phyloP scores from a whole-genome alignment of 2,113 vertebrate genomes.

The Ptychochromis oligacanthus region DNA sequence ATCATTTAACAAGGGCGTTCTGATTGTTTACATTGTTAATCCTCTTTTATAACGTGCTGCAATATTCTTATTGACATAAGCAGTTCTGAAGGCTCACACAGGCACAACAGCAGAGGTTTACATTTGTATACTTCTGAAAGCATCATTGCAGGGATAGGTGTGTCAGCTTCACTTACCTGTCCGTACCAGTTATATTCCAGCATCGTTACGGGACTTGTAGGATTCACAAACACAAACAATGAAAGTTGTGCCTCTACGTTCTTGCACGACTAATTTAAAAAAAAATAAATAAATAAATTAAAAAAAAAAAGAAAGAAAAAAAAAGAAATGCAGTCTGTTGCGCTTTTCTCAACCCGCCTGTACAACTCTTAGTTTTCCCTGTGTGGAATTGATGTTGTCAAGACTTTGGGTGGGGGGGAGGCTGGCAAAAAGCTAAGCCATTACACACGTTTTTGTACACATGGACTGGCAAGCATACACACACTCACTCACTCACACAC shows the following conservation, averaged over 20 bases:
- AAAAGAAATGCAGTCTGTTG: slow-evolving; percentile 15
- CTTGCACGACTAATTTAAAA: not conserved
- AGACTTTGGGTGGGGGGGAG: slow-evolving; percentile 45
- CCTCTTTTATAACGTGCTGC: not conserved
- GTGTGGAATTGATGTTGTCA: slow-evolving; percentile 58
- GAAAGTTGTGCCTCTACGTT: not conserved
- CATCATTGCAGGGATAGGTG: not conserved
- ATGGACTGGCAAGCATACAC: slow-evolving; percentile 36
- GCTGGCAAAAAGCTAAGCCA: slow-evolving; percentile 53
- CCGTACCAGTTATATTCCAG: slow-evolving; percentile 98
- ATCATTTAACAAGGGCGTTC: fast-evolving
- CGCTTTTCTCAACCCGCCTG: slow-evolving; percentile 38
- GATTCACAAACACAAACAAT: not conserved
- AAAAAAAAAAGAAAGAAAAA: not conserved
- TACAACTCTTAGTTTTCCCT: slow-evolving; percentile 50
- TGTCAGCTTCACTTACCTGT: slow-evolving; percentile 87
- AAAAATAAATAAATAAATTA: no score
- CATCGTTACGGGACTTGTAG: slow-evolving; percentile 80
- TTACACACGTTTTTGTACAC: slow-evolving; percentile 64
- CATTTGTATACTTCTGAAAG: not conserved
- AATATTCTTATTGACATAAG: not conserved
- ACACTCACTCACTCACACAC: slow-evolving; percentile 48
- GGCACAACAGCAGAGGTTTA: not conserved
- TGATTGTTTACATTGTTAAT: not conserved
- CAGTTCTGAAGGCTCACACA: not conserved